Evolutionary conservation across 2,113 vertebrate species (phyloP), one percentile per base, ranked within the genome.

Genomic region (Rostratula benghalensis): DNA sequence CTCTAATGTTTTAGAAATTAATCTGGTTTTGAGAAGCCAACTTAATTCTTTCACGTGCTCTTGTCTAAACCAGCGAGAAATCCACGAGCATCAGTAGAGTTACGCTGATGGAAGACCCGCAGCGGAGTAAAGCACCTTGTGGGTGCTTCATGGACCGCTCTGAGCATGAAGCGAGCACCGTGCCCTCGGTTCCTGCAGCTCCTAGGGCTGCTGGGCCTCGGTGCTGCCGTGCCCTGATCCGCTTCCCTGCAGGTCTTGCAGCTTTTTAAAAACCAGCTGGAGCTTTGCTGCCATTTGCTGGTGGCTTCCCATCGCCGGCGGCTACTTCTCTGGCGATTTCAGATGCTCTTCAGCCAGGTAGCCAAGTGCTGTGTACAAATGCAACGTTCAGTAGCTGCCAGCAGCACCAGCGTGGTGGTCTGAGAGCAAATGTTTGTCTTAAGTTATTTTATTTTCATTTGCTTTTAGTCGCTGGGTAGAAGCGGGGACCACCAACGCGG

Each of bases 281-380:
- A 96, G 95, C 94, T 97, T 93, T 96, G 97, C 97, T 97, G 96
- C 96, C 97, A 92, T 87, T 87, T 91, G 95, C 94, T 64, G 61
- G 78, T 94, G 92, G 60, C 73, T 64, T 75, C 69, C 53, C 23
- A n/a, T 73, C 93, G 88, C 89, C 10, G 2, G 86, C 18, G 1
- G 30, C 83, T 95, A 70, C 46, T 92, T 87, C 69, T 78, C 73
- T 87, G 59, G 76, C 90, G 68, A 71, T 54, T 70, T 87, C 64
- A 82, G 54, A 69, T 71, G 75, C 59, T 61, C 3, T 79, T 74
- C 65, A 83, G 59, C 63, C 22, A 21, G 0, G 0, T 64, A 48
- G 70, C 9, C 0, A 68, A 81, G 83, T 78, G 54, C 74, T 97
- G 87, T 69, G 61, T 81, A 19, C 53, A 81, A 85, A 48, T 71